phyloP scores from a whole-genome alignment of 2,888 invertebrate genomes.

The Limnephilus lunatus region DNA sequence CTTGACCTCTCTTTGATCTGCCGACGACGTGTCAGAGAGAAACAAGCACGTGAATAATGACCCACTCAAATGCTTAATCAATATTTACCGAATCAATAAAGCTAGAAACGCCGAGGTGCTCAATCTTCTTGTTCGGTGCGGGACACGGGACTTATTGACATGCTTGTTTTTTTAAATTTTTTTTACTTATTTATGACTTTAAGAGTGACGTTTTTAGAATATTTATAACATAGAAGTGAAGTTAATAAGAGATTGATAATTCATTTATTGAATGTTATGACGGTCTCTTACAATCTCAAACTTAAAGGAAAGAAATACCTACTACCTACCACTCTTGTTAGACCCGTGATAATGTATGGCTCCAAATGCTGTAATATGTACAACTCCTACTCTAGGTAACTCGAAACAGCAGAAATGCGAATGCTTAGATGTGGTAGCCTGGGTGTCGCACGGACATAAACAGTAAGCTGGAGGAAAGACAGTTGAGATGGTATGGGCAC shows the following conservation, averaged over 20 bases:
- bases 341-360: too few species aligned
- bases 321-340: too few species aligned
- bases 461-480: too few species aligned
- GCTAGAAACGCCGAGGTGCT: constrained; percentile 26
- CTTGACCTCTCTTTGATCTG: constrained; percentile 38
- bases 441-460: too few species aligned
- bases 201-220: background rate
- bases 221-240: background rate
- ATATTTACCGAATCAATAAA: constrained; percentile 33
- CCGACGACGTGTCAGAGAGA: constrained; percentile 46
- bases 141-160: background rate
- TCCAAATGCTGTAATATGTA: too few species aligned
- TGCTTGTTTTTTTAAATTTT: background rate
- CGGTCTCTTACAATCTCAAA: too few species aligned
- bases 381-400: too few species aligned
- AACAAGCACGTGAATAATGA: constrained; percentile 47
- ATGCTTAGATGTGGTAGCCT: too few species aligned
- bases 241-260: background rate
- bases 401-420: too few species aligned
- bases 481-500: too few species aligned
- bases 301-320: too few species aligned
- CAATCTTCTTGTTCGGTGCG: background rate
- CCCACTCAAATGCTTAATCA: constrained; percentile 40
- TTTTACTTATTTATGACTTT: background rate
- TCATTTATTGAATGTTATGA: background rate